These are phyloP conservation scores for Xiphorhynchus elegans DNA, from an alignment of 2,113 vertebrate genomes.

Conservation along the genomic window DNA sequence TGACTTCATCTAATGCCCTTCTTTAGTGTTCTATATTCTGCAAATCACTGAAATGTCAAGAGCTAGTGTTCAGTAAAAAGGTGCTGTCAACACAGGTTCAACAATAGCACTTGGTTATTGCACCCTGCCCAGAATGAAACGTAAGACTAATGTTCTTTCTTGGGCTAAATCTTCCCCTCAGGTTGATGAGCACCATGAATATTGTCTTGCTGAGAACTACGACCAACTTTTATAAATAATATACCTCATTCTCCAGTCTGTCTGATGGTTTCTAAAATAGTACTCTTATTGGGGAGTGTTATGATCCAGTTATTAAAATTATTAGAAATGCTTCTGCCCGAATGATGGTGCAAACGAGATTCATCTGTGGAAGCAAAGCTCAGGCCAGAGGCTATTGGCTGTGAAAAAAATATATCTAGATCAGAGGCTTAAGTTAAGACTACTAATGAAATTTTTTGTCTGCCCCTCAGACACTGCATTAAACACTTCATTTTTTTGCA, in stretches of 20 bases:
- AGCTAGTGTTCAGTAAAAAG: not conserved
- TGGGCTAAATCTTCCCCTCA: not conserved
- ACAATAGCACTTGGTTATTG: not conserved
- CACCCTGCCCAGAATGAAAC: not conserved
- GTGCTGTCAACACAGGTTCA: not conserved
- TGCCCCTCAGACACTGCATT: not conserved
- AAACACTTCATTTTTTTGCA: not conserved
- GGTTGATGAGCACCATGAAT: not conserved
- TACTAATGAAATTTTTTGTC: not conserved
- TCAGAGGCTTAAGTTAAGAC: not conserved
- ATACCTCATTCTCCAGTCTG: not conserved
- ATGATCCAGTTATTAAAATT: too few species aligned
- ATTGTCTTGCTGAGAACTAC: not conserved
- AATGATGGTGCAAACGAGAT: not conserved
- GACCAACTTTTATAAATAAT: not conserved
- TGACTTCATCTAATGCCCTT: not conserved
- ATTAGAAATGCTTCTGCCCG: too few species aligned
- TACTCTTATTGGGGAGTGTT: not conserved
- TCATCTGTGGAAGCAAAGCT: not conserved
- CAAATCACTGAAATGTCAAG: not conserved
- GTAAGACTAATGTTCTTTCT: not conserved
- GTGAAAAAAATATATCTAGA: not conserved
- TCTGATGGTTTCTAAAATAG: not conserved
- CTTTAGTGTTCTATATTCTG: not conserved
- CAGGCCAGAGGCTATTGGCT: not conserved